phyloP scores from a whole-genome alignment of 64 coral and sea anemone species.

The Exaiptasia diaphana region DNA sequence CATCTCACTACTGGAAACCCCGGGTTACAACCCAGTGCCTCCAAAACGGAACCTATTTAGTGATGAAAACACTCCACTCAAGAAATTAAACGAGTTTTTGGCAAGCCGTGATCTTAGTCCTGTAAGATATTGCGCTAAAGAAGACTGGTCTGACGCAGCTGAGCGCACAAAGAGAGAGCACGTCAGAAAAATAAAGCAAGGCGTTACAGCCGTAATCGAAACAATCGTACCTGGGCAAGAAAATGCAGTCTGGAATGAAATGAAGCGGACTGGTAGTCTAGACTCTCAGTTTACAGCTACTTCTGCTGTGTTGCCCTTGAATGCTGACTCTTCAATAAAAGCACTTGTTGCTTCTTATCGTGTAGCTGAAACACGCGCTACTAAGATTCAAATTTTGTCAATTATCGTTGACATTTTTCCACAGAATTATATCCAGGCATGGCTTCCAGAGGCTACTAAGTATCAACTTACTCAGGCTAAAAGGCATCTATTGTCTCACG shows the following conservation, averaged over 20 bases:
- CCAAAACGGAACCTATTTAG: background rate
- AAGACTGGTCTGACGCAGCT: background rate
- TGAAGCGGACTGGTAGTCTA: background rate
- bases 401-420: background rate
- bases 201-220: slow-evolving; percentile 18
- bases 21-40: background rate
- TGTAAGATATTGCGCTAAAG: slow-evolving; percentile 4
- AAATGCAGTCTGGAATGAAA: background rate
- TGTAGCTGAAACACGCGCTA: background rate
- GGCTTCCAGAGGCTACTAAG: background rate
- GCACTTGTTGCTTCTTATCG: slow-evolving; percentile 16
- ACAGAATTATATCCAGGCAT: background rate
- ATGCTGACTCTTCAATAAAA: background rate
- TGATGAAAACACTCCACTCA: background rate
- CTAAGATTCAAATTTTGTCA: slow-evolving; percentile 17
- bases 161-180: slow-evolving; percentile 36
- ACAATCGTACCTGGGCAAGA: slow-evolving; percentile 28
- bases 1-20: background rate
- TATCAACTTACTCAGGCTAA: slow-evolving; percentile 14
- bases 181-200: slow-evolving; percentile 15
- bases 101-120: slow-evolving; percentile 23
- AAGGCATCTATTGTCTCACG: slow-evolving; percentile 2
- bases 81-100: slow-evolving; percentile 28
- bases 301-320: too few species aligned
- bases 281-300: slow-evolving; percentile 16